phyloP scores from a whole-genome alignment of 2,888 invertebrate genomes.

The Hirtodrosophila duncani region DNA sequence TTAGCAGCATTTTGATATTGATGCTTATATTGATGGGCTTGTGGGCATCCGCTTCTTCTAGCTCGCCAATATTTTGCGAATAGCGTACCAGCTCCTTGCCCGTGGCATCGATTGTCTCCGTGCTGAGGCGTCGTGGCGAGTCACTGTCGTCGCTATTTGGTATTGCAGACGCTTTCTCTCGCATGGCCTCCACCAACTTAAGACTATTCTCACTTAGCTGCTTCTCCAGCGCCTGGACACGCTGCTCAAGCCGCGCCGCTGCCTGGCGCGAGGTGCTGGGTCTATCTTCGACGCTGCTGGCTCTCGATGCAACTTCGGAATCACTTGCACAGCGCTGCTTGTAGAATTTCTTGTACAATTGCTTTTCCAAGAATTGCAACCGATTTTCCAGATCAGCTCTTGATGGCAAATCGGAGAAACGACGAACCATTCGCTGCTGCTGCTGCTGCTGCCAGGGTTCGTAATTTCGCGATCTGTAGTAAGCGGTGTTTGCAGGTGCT shows the following conservation, averaged over 20 bases:
- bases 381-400: conserved; percentile 76
- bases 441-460: conserved; percentile 53
- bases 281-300: conserved; percentile 30
- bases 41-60: conserved; percentile 56
- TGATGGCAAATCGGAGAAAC: conserved; percentile 76
- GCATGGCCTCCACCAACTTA: conserved; percentile 61
- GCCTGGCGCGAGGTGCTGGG: conserved; percentile 60
- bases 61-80: conserved; percentile 60
- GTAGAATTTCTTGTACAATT: conserved; percentile 72
- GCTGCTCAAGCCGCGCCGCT: conserved; percentile 60
- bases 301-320: conserved; percentile 75
- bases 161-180: conserved; percentile 27
- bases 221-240: conserved; percentile 72
- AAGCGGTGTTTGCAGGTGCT: conserved; percentile 76
- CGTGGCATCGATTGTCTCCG: conserved; percentile 53
- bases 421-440: conserved; percentile 72
- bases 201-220: conserved; percentile 71
- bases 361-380: conserved; percentile 73
- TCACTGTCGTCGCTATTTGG: conserved; percentile 21
- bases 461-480: conserved; percentile 71
- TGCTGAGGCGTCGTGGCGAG: conserved; percentile 36
- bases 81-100: conserved; percentile 74
- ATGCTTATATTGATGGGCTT: conserved; percentile 75
- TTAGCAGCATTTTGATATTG: conserved; percentile 74
- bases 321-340: conserved; percentile 78